Evolutionary conservation across 2,797 vertebrate genomes (phyloP), one percentile per base, ranked within the genome.

Genomic region (Cuniculus paca): DNA sequence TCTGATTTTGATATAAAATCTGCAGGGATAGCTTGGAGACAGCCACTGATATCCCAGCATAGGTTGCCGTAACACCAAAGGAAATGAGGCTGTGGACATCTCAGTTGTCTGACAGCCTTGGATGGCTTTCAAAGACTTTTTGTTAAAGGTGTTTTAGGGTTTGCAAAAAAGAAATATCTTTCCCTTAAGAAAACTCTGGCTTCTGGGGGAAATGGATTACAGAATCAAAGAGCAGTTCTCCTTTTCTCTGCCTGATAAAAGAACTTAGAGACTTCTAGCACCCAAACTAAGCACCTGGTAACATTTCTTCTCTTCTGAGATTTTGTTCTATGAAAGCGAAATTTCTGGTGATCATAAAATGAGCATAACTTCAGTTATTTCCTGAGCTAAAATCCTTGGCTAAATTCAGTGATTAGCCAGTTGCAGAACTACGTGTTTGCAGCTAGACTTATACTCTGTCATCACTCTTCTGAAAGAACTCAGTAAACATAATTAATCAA

Each of bases 41-140:
- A 79, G 86, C 14, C 68, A n/a, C 80, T 7, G 36, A 58, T 52
- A 60, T 22, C 39, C 89, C 34, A 58, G 26, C 7, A 28, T 70
- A 88, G 34, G 63, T 24, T 42, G n/a, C 31, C 83, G 48, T 56
- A 45, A 90, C 26, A 61, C 78, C 48, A 79, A 45, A 74, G 54
- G 54, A 88, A 86, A 60, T 3, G 45, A 90, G 60, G 11, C 92
- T 61, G 6, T 56, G 61, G 52, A 58, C 48, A 80, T 31, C 42
- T 88, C 50, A 79, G 83, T 60, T 60, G 26, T 79, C 93, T 94
- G 75, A 91, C 63, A 79, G 58, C 80, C 79, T 85, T n/a, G 70
- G 39, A 94, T 1, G 19, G 61, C 84, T 93, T 95, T 94, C 88
- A 68, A 91, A 95, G 84, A 24, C 36, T 84, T 93, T 94, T 58